Conservation (phyloP, 2,888 invertebrate species). For the Sarcophaga variegata region DNA sequence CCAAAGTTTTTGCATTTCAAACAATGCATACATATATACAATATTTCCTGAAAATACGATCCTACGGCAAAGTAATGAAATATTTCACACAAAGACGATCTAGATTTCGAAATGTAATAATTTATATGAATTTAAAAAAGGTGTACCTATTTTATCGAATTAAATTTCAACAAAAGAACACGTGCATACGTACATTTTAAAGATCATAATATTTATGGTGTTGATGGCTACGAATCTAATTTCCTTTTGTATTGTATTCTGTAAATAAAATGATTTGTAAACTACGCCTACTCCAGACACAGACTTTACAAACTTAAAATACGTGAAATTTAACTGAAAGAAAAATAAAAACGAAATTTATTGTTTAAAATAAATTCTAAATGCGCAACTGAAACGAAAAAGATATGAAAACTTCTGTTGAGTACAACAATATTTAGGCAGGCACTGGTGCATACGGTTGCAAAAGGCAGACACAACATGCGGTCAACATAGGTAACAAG, state of each 20-base stretch:
- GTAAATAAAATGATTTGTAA: constrained; percentile 65
- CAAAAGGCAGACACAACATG: constrained; percentile 60
- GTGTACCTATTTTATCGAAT: background rate
- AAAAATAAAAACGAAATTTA: constrained; percentile 50
- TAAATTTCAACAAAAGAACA: constrained; percentile 36
- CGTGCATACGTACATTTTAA: constrained; percentile 49
- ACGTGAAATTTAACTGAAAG: constrained; percentile 56
- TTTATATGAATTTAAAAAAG: background rate
- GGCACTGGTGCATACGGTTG: constrained; percentile 28
- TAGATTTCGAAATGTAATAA: background rate
- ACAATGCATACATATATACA: too few relatives aligned
- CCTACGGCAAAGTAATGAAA: background rate
- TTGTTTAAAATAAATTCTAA: constrained; percentile 62
- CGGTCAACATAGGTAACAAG: constrained; percentile 59
- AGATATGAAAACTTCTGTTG: constrained; percentile 55
- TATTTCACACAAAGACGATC: background rate
- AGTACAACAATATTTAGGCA: constrained; percentile 52
- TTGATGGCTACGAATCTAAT: constrained; percentile 56
- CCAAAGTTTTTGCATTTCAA: too few relatives aligned
- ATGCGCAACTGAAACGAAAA: constrained; percentile 51
- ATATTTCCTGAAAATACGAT: too few relatives aligned
- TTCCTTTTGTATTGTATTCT: constrained; percentile 59
- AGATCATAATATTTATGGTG: constrained; percentile 34
- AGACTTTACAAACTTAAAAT: constrained; percentile 32
- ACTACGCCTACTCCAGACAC: constrained; percentile 63